These are phyloP conservation scores for Gorsachius magnificus DNA, from an alignment of 2,797 vertebrate genomes.

Conservation along the genomic window DNA sequence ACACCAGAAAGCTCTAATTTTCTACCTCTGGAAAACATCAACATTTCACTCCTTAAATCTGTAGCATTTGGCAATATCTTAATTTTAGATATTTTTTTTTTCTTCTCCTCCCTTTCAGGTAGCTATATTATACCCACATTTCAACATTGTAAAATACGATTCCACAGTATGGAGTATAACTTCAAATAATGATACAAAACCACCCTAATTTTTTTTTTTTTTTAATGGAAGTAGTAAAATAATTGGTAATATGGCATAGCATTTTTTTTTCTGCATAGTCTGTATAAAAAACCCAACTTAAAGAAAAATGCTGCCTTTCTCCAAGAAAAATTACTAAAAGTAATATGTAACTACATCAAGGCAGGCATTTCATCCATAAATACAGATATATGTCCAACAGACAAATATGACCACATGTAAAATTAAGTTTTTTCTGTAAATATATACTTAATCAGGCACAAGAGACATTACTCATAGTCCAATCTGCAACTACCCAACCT, in stretches of 20 bases:
- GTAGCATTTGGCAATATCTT: neutral
- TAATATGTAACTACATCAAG: neutral
- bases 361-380: neutral
- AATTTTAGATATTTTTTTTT: neutral
- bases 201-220: accelerated
- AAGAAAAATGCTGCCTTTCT: neutral
- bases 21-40: neutral
- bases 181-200: neutral
- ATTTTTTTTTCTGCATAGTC: neutral
- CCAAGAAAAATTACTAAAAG: neutral
- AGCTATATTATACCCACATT: neutral
- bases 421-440: neutral
- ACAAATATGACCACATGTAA: neutral
- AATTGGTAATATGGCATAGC: neutral
- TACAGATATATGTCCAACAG: neutral
- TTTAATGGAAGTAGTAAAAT: neutral
- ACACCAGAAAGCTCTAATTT: neutral
- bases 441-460: neutral
- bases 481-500: neutral
- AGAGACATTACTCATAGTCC: neutral
- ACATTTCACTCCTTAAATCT: neutral
- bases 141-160: neutral
- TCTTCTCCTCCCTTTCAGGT: neutral
- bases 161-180: neutral
- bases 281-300: neutral